These are phyloP conservation scores for Drosophila aff. DNA, from an alignment of 1,140 invertebrate species.

Conservation along the genomic window DNA sequence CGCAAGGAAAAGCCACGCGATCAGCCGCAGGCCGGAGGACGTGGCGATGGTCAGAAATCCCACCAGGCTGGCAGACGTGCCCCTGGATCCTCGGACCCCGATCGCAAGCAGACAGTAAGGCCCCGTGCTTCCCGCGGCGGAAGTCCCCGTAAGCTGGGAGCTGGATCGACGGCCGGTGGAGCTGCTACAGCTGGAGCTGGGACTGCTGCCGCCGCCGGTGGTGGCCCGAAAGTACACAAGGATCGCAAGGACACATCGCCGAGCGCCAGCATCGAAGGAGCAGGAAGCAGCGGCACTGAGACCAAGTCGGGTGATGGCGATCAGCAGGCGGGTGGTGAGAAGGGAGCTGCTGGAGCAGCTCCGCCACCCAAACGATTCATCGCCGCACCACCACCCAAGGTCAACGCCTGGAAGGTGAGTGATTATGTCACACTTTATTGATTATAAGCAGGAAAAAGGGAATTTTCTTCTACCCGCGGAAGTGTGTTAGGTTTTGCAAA, in stretches of 20 bases:
- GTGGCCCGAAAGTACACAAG: slow-evolving; percentile 54
- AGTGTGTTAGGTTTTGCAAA: too few species aligned
- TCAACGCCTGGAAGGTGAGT: slow-evolving; percentile 87
- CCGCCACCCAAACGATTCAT: slow-evolving; percentile 86
- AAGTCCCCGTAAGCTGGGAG: slow-evolving; percentile 66
- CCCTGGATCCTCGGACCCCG: slow-evolving; percentile 26
- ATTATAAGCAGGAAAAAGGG: slow-evolving; percentile 4
- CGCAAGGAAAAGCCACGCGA: slow-evolving; percentile 81
- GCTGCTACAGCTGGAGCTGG: slow-evolving; percentile 13
- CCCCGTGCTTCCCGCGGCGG: slow-evolving; percentile 60
- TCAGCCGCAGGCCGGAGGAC: slow-evolving; percentile 59
- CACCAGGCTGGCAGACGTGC: slow-evolving; percentile 25
- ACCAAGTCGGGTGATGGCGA: slow-evolving; percentile 63
- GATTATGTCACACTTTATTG: slow-evolving; percentile 13
- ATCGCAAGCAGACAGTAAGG: slow-evolving; percentile 56
- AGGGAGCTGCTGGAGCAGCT: slow-evolving; percentile 31
- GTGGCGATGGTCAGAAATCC: slow-evolving; percentile 63
- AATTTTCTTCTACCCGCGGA: not conserved
- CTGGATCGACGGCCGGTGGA: slow-evolving; percentile 16
- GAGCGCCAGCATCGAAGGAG: slow-evolving; percentile 72
- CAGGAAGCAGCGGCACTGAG: slow-evolving; percentile 72
- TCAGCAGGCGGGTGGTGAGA: slow-evolving; percentile 34
- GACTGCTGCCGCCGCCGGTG: slow-evolving; percentile 3
- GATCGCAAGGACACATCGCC: slow-evolving; percentile 80
- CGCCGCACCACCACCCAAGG: slow-evolving; percentile 86